Evolutionary conservation across 2,888 invertebrate genomes (phyloP).

Genomic region (Oxystoma pomonae): DNA sequence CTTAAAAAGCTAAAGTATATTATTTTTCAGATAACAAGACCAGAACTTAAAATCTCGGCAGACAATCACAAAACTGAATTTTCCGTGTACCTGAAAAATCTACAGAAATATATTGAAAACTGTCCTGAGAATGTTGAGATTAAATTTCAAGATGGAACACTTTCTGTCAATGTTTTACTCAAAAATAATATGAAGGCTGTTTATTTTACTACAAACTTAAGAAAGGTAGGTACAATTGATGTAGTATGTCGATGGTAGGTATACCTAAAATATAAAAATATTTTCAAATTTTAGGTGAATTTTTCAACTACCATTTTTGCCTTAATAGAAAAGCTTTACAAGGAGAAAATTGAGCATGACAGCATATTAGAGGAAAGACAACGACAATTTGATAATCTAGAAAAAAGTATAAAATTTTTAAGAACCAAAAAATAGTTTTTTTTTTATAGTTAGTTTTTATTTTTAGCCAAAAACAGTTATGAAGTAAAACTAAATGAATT

Average conservation of each 20-base stretch:
- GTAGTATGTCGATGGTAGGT: too few species aligned
- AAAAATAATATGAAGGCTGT: slow-evolving; percentile 25
- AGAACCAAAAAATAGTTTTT: not conserved
- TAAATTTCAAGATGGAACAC: slow-evolving; percentile 19
- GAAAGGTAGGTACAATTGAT: slow-evolving; percentile 20
- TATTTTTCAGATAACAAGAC: not conserved
- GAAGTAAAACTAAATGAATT: slow-evolving; percentile 32
- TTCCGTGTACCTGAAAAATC: not conserved
- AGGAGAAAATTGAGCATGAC: slow-evolving; percentile 13
- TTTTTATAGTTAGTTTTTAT: slow-evolving; percentile 4
- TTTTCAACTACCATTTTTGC: slow-evolving; percentile 17
- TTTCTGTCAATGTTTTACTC: slow-evolving; percentile 20
- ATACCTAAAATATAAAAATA: not conserved
- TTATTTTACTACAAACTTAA: slow-evolving; percentile 25
- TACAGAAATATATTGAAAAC: slow-evolving; percentile 20
- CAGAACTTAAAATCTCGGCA: not conserved
- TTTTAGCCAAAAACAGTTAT: slow-evolving; percentile 25
- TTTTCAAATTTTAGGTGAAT: slow-evolving; percentile 19
- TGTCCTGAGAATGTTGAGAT: slow-evolving; percentile 23
- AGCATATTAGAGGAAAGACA: slow-evolving; percentile 8
- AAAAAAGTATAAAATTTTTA: slow-evolving; percentile 14
- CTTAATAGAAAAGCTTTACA: slow-evolving; percentile 21
- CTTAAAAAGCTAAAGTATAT: too few species aligned
- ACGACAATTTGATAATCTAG: slow-evolving; percentile 12
- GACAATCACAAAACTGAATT: too few species aligned